phyloP scores from a whole-genome alignment of 1,140 invertebrate species.

The Vollenhovia emeryi region DNA sequence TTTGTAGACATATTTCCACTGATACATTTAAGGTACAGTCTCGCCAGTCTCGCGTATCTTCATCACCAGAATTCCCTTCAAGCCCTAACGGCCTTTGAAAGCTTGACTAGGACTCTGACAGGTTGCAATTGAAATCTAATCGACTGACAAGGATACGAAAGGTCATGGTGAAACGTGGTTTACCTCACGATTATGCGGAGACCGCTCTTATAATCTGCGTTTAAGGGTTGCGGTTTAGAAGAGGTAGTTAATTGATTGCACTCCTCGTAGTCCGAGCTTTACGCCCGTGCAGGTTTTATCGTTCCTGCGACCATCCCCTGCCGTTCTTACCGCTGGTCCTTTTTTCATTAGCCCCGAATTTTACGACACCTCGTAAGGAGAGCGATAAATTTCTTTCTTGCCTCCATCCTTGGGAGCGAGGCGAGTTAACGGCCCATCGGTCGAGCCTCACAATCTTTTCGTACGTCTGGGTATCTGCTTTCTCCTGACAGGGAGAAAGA shows the following conservation, averaged over 20 bases:
- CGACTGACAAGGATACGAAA: neutral
- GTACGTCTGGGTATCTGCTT: conserved; percentile 6
- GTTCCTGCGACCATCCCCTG: neutral
- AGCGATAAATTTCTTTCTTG: conserved; percentile 62
- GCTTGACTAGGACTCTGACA: neutral
- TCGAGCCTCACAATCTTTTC: conserved; percentile 25
- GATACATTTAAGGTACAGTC: neutral
- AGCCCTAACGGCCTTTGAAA: neutral
- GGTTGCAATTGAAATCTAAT: conserved; percentile 17
- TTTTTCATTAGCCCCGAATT: conserved; percentile 71
- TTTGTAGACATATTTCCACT: neutral
- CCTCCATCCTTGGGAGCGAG: conserved; percentile 20
- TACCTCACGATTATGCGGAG: neutral
- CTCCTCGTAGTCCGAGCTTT: conserved; percentile 10
- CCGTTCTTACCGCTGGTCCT: neutral
- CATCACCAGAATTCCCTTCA: neutral
- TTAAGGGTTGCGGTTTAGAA: conserved; percentile 1
- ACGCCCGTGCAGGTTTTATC: conserved; percentile 26
- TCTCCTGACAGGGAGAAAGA: neutral
- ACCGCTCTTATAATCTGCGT: conserved; percentile 35
- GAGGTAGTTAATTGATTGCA: conserved; percentile 61
- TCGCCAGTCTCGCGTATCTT: neutral
- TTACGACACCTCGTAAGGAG: conserved; percentile 62
- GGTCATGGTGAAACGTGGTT: neutral
- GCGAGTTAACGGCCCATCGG: conserved; percentile 48